phyloP scores from a whole-genome alignment of 1,140 invertebrate genomes.

The Drosophila cardini region DNA sequence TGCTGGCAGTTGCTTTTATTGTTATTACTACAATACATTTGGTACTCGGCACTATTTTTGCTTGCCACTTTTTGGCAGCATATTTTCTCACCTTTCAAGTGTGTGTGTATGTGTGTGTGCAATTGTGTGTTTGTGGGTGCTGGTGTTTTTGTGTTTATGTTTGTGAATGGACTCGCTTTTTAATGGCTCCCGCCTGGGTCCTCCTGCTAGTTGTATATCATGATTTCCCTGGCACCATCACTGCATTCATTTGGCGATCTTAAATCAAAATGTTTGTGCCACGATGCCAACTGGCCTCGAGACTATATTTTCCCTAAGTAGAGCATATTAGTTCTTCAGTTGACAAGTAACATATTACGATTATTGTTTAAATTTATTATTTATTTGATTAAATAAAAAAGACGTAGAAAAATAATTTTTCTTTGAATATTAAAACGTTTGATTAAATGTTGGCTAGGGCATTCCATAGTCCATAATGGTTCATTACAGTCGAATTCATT shows the following conservation, averaged over 20 bases:
- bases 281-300: constrained; percentile 12
- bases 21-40: constrained; percentile 83
- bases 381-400: neutral
- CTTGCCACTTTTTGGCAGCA: constrained; percentile 64
- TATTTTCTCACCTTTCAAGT: constrained; percentile 72
- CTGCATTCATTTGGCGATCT: constrained; percentile 71
- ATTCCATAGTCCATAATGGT: constrained; percentile 21
- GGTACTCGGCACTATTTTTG: constrained; percentile 78
- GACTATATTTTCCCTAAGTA: constrained; percentile 11
- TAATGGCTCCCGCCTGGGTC: constrained; percentile 52
- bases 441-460: constrained; percentile 29
- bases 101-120: constrained; percentile 10
- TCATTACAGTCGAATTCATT: neutral
- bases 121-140: constrained; percentile 23
- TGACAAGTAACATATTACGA: neutral
- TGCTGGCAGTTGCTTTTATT: constrained; percentile 78
- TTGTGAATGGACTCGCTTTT: constrained; percentile 49
- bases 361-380: neutral
- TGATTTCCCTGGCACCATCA: constrained; percentile 65
- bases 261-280: constrained; percentile 66
- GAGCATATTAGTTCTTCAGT: constrained; percentile 5
- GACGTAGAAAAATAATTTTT: no score
- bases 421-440: no score
- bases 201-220: constrained; percentile 57
- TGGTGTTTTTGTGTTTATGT: constrained; percentile 24